A percentile compares a stretch with the other conserved stretches of the same genome.
These are phyloP conservation scores for Colaptes auratus DNA, from an alignment of 2,113 vertebrate genomes.

Conservation along the genomic window DNA sequence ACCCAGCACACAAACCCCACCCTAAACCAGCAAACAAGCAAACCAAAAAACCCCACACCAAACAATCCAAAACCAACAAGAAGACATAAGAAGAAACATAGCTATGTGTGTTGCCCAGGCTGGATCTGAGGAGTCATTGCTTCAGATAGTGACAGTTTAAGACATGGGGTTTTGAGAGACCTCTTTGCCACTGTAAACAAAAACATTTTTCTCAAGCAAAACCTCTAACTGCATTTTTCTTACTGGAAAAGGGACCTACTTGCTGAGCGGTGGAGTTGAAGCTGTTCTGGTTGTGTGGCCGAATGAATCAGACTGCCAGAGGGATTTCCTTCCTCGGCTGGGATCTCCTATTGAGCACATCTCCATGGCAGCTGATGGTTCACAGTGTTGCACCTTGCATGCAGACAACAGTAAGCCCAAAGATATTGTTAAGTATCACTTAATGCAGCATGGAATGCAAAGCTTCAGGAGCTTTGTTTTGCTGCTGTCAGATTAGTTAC, in stretches of 20 bases:
- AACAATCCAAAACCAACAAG: not conserved
- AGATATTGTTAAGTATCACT: not conserved
- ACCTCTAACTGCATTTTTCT: not conserved
- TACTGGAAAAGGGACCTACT: conserved; percentile 80
- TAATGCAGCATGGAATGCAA: not conserved
- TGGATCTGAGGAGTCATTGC: not conserved
- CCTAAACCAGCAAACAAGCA: not conserved
- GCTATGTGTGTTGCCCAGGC: not conserved
- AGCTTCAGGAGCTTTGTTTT: not conserved
- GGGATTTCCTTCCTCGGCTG: conserved; percentile 91
- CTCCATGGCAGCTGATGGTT: conserved; percentile 83
- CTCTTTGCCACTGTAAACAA: not conserved
- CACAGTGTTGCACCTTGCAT: conserved; percentile 87
- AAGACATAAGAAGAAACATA: not conserved
- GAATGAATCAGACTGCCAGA: conserved; percentile 77
- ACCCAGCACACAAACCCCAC: no score
- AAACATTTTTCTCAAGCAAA: not conserved
- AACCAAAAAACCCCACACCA: not conserved
- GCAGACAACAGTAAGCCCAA: conserved; percentile 90
- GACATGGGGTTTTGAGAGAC: not conserved
- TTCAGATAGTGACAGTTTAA: not conserved
- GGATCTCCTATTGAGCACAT: conserved; percentile 89
- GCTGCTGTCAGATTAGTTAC: not conserved
- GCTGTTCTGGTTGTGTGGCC: conserved; percentile 93
- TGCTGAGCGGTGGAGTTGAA: conserved; percentile 92